Evolutionary conservation across 2,113 vertebrate species (phyloP), one percentile per base, ranked within the genome.

Genomic region (Cairina moschata): DNA sequence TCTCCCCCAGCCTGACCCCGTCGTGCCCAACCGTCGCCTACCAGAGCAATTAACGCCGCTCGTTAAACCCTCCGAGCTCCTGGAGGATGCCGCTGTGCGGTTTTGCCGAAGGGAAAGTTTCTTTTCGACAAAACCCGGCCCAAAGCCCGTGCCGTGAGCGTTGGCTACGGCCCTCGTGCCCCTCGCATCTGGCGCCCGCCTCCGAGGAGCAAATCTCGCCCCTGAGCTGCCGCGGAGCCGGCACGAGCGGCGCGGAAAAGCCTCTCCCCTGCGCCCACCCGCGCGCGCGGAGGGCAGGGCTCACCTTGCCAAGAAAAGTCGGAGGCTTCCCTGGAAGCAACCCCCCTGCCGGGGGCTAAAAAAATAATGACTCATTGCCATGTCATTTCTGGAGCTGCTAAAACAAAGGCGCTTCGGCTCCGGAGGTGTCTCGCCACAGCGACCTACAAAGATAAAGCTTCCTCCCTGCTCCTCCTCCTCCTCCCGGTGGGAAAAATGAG

Each of bases 371-470:
- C 81, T 96, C 93, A 83, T 44, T 65, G 77, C 86, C 68, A 58
- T 58, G 83, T 73, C 84, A 95, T 75, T 91, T 92, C 88, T 94
- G 76, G 83, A 86, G 83, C 69, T 84, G 90, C 86, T 78, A 86
- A 65, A 92, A 95, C 88, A 88, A 94, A 91, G 80, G 73, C 23
- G 1, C 72, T 76, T n/a, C 1, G 1, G 62, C 74, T 91, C 81
- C 36, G 17, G 67, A 22, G 0, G 68, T 31, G 76, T 88, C 73
- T 94, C 52, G 18, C 68, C 1, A 1, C 65, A 11, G 42, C 1
- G 12, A 95, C 92, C 85, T 88, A 67, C 75, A 93, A 93, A 63
- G 59, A 94, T 56, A 86, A 83, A 32, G 52, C 69, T 72, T 32
- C 76, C n/a, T 86, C 42, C 66, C 63, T 31, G 68, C n/a, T 86